These are phyloP conservation scores for Corydoras sp. DNA, from an alignment of 2,113 vertebrate species.

Conservation along the genomic window DNA sequence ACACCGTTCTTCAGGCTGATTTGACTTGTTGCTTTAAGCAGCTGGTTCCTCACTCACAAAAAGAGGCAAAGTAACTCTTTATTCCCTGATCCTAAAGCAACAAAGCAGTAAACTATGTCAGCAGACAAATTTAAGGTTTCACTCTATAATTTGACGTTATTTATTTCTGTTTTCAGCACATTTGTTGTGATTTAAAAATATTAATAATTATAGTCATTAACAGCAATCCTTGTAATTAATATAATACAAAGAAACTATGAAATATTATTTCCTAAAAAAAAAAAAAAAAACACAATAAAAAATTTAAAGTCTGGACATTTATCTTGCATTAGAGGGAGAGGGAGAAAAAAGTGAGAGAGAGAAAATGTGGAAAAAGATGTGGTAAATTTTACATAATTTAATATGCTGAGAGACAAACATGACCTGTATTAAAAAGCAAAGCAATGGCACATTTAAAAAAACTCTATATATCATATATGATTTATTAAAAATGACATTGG, in stretches of 20 bases:
- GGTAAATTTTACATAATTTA: too few relatives aligned
- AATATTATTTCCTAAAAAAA: not conserved
- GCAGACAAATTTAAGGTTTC: constrained; percentile 1
- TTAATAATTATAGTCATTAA: not conserved
- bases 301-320: not conserved
- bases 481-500: too few relatives aligned
- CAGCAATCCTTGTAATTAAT: too few relatives aligned
- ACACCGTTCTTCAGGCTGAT: constrained; percentile 31
- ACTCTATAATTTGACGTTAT: not conserved
- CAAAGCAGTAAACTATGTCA: constrained; percentile 30
- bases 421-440: too few relatives aligned
- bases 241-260: not conserved
- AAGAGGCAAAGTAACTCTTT: constrained; percentile 30
- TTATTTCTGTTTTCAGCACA: not conserved
- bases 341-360: not conserved
- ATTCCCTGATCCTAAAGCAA: constrained; percentile 24
- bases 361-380: not conserved
- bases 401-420: too few relatives aligned
- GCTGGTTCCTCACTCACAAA: constrained; percentile 39
- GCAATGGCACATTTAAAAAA: too few relatives aligned
- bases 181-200: not conserved
- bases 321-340: not conserved
- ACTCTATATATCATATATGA: too few relatives aligned
- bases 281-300: not conserved
- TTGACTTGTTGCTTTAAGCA: constrained; percentile 43